Conservation (phyloP, 2,113 vertebrate species). For the Bujurquina vittata region DNA sequence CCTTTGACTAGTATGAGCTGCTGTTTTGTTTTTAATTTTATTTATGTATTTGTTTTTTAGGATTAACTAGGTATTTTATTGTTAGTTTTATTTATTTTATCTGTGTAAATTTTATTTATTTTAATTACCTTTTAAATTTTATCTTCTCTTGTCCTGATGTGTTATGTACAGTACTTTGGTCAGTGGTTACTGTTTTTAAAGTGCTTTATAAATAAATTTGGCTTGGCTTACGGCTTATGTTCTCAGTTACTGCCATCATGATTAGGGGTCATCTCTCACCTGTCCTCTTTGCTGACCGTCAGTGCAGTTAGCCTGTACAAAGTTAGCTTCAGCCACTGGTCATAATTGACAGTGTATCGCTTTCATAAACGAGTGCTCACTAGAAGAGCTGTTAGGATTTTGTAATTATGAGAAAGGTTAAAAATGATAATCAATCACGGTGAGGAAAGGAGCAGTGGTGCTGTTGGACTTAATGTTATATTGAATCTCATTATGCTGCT, state of each 20-base stretch:
- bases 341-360: background rate
- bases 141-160: too few species aligned
- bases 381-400: background rate
- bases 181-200: too few species aligned
- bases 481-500: background rate
- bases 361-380: background rate
- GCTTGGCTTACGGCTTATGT: too few species aligned
- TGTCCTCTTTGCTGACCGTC: background rate
- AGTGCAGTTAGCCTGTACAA: background rate
- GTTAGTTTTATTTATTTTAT: too few species aligned
- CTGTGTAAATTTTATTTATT: too few species aligned
- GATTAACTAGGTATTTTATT: too few species aligned
- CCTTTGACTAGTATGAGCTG: too few species aligned
- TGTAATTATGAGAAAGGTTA: slow-evolving; percentile 2
- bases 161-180: too few species aligned
- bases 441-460: background rate
- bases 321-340: background rate
- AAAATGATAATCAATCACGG: background rate
- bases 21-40: too few species aligned
- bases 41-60: too few species aligned
- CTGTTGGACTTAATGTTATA: background rate
- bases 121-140: too few species aligned
- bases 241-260: background rate
- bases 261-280: background rate
- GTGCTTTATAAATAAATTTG: too few species aligned